These are phyloP conservation scores for Bathynomus jamesi DNA, from an alignment of 1,140 invertebrate species.

Conservation along the genomic window DNA sequence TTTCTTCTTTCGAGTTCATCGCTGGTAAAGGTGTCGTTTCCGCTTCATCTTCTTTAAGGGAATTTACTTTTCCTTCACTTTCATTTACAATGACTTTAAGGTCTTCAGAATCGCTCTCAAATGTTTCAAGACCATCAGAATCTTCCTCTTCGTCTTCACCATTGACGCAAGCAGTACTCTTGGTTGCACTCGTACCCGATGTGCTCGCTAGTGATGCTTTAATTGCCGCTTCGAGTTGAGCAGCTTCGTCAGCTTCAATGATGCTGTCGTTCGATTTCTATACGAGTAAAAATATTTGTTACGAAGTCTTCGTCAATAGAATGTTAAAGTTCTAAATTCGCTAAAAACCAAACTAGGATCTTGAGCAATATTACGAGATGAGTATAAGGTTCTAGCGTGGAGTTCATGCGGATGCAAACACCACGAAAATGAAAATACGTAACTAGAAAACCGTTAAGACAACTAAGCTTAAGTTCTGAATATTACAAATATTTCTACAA, in stretches of 20 bases:
- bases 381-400: too few relatives aligned
- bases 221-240: constrained; percentile 48
- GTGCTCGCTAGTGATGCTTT: constrained; percentile 42
- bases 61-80: constrained; percentile 11
- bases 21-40: not conserved
- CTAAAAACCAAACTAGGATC: too few relatives aligned
- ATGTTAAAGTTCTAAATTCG: too few relatives aligned
- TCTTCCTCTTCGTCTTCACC: constrained; percentile 38
- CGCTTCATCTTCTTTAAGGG: not conserved
- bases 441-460: too few relatives aligned
- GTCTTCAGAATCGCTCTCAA: constrained; percentile 36
- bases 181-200: constrained; percentile 9
- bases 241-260: constrained; percentile 47
- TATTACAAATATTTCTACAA: too few relatives aligned
- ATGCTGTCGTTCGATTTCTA: constrained; percentile 38
- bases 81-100: constrained; percentile 5
- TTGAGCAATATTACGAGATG: too few relatives aligned
- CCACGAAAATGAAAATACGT: too few relatives aligned
- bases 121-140: constrained; percentile 43
- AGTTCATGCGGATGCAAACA: too few relatives aligned
- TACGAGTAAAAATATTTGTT: constrained; percentile 1
- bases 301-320: too few relatives aligned
- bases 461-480: too few relatives aligned
- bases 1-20: not conserved
- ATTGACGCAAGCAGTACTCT: constrained; percentile 5